phyloP scores from a whole-genome alignment of 2,797 vertebrate species.

The Taeniopygia guttata region DNA sequence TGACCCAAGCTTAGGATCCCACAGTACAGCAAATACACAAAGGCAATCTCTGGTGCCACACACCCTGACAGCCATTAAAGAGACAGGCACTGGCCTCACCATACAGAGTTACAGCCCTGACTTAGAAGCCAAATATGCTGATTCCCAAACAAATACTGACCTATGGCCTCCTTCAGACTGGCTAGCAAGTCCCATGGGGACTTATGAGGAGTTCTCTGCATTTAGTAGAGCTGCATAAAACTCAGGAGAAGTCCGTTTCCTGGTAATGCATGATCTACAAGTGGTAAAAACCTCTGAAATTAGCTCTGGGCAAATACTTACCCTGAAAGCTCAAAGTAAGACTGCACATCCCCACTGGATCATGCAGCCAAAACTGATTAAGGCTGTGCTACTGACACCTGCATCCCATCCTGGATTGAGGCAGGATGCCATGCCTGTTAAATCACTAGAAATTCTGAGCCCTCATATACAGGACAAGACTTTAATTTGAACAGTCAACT shows the following conservation, averaged over 20 bases:
- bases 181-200: neutral
- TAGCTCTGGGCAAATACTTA: neutral
- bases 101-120: neutral
- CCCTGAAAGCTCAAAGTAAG: neutral
- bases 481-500: neutral
- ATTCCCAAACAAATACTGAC: neutral
- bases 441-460: neutral
- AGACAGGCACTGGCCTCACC: neutral
- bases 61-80: neutral
- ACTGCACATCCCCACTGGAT: neutral
- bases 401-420: neutral
- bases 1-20: neutral
- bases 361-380: neutral
- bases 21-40: neutral
- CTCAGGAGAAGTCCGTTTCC: neutral
- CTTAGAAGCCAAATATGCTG: neutral
- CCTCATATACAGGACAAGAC: neutral
- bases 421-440: neutral
- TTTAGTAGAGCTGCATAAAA: neutral
- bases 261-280: neutral
- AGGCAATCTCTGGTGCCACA: neutral
- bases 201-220: neutral
- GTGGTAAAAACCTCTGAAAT: neutral
- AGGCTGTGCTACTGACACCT: neutral
- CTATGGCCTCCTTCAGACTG: neutral